Percentiles rank a stretch among this genome's conserved stretches.
Evolutionary conservation across 1,140 invertebrate species (phyloP).

Genomic region (Saccostrea echinata): DNA sequence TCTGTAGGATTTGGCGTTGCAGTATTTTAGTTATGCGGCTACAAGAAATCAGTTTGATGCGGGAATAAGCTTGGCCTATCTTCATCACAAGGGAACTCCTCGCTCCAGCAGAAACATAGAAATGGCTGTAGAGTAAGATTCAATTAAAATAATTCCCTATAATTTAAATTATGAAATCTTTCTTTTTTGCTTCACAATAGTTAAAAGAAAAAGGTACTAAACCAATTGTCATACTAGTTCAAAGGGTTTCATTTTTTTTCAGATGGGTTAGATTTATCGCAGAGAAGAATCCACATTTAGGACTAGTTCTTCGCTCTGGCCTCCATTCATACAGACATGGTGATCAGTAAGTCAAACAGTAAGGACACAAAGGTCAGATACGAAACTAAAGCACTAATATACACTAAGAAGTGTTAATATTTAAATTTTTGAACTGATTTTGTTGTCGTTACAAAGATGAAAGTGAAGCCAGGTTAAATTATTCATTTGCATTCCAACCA

Average conservation of each 20-base stretch:
- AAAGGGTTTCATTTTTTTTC: not conserved
- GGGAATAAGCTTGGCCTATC: slow-evolving; percentile 66
- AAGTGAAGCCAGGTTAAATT: too few relatives aligned
- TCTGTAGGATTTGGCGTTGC: slow-evolving; percentile 66
- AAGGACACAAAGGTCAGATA: not conserved
- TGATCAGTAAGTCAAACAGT: slow-evolving; percentile 67
- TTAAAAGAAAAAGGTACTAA: too few relatives aligned
- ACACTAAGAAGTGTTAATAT: not conserved
- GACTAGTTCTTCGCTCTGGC: slow-evolving; percentile 67
- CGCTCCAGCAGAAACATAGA: slow-evolving; percentile 51
- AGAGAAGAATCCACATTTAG: slow-evolving; percentile 72
- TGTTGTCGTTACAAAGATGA: too few relatives aligned
- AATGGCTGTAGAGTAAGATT: slow-evolving; percentile 67
- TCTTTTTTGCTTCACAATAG: too few relatives aligned
- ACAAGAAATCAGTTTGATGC: slow-evolving; percentile 69
- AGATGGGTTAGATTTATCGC: slow-evolving; percentile 76
- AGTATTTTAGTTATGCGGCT: slow-evolving; percentile 67
- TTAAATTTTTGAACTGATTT: not conserved
- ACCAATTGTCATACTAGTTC: not conserved
- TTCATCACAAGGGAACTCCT: slow-evolving; percentile 68
- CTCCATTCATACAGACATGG: slow-evolving; percentile 69
- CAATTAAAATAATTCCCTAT: too few relatives aligned
- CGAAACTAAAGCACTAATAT: not conserved
- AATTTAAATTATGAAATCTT: too few relatives aligned
- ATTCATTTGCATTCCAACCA: too few relatives aligned